These are phyloP conservation scores for Cephalopholis sonnerati DNA, from an alignment of 2,113 vertebrate species.

Conservation along the genomic window DNA sequence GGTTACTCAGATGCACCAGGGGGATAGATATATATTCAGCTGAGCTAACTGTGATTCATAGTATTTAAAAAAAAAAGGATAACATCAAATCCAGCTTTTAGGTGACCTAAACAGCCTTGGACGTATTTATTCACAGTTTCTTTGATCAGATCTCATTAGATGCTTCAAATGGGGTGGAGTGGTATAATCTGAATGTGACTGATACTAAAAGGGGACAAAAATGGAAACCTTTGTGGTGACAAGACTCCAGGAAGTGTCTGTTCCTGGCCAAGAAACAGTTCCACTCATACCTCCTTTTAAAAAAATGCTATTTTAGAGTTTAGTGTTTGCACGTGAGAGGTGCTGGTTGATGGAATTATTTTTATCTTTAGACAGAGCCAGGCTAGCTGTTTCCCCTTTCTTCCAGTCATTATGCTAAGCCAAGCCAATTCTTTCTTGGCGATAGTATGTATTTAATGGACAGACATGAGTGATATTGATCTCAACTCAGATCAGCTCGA, in stretches of 20 bases:
- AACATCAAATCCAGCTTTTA: slow-evolving; percentile 3
- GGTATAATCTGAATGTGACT: too few species aligned
- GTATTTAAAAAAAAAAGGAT: neutral
- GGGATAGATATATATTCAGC: slow-evolving; percentile 3
- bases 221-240: too few species aligned
- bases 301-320: neutral
- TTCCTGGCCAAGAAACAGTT: too few species aligned
- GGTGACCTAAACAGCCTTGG: too few species aligned
- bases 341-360: neutral
- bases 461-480: neutral
- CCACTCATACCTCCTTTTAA: too few species aligned
- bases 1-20: slow-evolving; percentile 1
- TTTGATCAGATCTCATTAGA: neutral
- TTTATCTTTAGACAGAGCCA: neutral
- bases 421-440: neutral
- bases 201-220: too few species aligned
- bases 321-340: too few species aligned
- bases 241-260: too few species aligned
- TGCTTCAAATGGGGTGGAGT: too few species aligned
- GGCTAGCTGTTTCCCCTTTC: neutral
- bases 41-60: neutral
- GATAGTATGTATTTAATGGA: neutral
- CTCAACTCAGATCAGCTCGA: neutral
- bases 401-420: neutral
- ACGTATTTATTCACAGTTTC: too few species aligned